Conservation (phyloP, 2,113 vertebrate species). For the Sprattus sprattus region DNA sequence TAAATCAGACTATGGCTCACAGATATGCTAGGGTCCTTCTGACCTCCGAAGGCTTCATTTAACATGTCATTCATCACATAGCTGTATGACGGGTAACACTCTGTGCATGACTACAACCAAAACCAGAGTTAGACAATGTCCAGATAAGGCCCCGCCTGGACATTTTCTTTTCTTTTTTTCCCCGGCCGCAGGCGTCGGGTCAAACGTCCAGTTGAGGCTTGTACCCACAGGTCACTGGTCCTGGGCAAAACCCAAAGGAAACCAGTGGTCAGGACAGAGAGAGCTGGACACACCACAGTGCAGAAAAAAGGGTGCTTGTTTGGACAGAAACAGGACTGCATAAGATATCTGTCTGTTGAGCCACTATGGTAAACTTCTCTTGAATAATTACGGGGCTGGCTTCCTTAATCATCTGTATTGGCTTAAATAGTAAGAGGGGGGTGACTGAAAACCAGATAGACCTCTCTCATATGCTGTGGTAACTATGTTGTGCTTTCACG, state of each 20-base stretch:
- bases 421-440: constrained; percentile 63
- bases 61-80: not conserved
- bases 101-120: not conserved
- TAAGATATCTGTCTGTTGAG: constrained; percentile 68
- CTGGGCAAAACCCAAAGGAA: constrained; percentile 65
- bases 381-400: constrained; percentile 69
- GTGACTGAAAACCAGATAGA: constrained; percentile 62
- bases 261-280: constrained; percentile 63
- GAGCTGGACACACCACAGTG: constrained; percentile 61
- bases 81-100: not conserved
- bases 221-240: constrained; percentile 65
- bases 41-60: not conserved
- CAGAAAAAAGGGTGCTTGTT: constrained; percentile 67
- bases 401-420: constrained; percentile 66
- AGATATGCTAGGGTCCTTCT: not conserved
- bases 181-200: constrained; percentile 65
- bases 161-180: constrained; percentile 36
- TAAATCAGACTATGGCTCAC: not conserved
- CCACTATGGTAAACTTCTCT: constrained; percentile 65
- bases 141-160: constrained; percentile 56
- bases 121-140: constrained; percentile 35
- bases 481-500: constrained; percentile 56
- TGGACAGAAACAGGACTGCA: constrained; percentile 68
- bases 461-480: constrained; percentile 63
- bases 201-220: constrained; percentile 64